These are phyloP conservation scores for Phthorimaea operculella DNA, from an alignment of 1,140 invertebrate genomes.

Conservation along the genomic window DNA sequence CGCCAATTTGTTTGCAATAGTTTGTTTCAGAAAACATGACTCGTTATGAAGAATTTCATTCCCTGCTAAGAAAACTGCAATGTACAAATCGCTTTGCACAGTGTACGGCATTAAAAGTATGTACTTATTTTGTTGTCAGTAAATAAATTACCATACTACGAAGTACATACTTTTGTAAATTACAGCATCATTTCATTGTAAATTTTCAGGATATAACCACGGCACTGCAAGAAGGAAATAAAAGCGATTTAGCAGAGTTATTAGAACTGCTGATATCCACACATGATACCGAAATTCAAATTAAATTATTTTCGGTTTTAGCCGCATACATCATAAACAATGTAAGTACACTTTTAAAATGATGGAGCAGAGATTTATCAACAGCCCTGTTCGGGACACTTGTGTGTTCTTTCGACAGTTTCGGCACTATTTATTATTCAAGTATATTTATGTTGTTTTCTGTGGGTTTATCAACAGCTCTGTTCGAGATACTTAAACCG, in stretches of 20 bases:
- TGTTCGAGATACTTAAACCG: no score
- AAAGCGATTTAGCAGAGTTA: slow-evolving; percentile 21
- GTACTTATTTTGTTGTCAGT: no score
- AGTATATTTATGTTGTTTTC: no score
- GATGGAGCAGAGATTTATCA: no score
- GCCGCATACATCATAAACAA: slow-evolving; percentile 29
- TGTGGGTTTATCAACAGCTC: no score
- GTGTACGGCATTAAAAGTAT: not conserved
- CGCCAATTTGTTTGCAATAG: not conserved
- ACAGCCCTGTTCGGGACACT: no score
- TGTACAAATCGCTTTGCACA: not conserved
- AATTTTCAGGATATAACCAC: slow-evolving; percentile 20
- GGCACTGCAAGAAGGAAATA: slow-evolving; percentile 14
- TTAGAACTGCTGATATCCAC: slow-evolving; percentile 27
- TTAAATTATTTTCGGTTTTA: slow-evolving; percentile 37
- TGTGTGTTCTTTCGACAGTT: no score
- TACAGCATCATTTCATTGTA: no score
- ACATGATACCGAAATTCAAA: slow-evolving; percentile 23
- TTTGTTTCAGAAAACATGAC: not conserved
- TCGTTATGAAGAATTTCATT: not conserved
- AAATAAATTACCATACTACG: no score
- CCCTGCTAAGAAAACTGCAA: not conserved
- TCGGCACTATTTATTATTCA: no score
- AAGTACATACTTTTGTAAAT: no score
- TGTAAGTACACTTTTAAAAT: no score